Base-by-base conservation (phyloP, 1,140 invertebrate genomes). In the Drosophila ficusphila region DNA sequence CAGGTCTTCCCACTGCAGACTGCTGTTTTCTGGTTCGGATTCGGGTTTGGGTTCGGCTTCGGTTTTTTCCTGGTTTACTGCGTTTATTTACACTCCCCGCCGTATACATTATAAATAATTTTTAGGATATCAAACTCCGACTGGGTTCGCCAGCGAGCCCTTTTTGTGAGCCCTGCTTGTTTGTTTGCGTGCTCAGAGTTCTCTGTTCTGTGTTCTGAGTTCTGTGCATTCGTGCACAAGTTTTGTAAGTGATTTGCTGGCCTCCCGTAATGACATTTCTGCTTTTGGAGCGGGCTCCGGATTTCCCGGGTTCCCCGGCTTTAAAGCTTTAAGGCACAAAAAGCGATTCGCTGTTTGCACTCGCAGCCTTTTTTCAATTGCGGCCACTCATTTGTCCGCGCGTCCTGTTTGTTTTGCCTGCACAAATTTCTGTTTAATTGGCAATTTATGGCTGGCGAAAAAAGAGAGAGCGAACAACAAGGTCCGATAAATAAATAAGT, bases 191-290 rank as follows among this genome's bases (percentile, higher is more conserved):
- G 82, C n/a, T n/a, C n/a, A n/a, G n/a, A n/a, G n/a, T n/a, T n/a
- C n/a, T n/a, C n/a, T n/a, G n/a, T n/a, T n/a, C n/a, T n/a, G n/a
- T n/a, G n/a, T n/a, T n/a, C n/a, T n/a, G n/a, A n/a, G n/a, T 86
- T 73, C 65, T 76, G 76, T 86, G 81, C 79, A 85, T 85, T 85
- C 79, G 81, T 85, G 79, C 79, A 81, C 79, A 86, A 85, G 81
- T 86, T 86, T 85, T 85, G 76, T 85, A 86, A 81, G 76, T 86
- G 81, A 86, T 85, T 85, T 85, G 79, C 85, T 76, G 60, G 72
- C 46, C 51, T 57, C 42, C 31, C 49, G 72, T 64, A 69, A 71
- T 86, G 81, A 86, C 81, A 77, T 88, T 86, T 81, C 60, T 69
- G 70, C 61, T 76, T 25, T 29, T 16, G 29, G 23, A 54, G 36